Evolutionary conservation across 64 coral and sea anemone genomes (phyloP), one percentile per base, ranked within the genome.

Genomic region (Acropora yongei): DNA sequence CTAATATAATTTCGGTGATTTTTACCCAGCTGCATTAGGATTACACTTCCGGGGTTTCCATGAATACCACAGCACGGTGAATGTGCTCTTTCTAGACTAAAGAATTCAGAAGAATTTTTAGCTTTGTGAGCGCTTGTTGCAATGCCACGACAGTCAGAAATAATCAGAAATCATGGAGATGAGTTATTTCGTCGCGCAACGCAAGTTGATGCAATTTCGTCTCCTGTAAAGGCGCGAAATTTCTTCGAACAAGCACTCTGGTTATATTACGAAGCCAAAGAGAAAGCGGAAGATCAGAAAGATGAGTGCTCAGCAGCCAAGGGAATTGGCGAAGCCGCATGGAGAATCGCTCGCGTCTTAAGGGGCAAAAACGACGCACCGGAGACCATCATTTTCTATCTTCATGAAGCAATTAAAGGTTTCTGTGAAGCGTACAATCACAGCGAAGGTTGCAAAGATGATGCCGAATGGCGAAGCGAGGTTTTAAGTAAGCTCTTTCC

Each of bases 311-410:
- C 95, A 41, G 95, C 95, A 8, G 18, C 86, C 1, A 97, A 97
- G 42, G 94, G 94, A 20, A 89, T 88, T 44, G 91, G 91, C 20
- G 94, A 94, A 58, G 92, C 95, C 16, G 84, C 76, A 20, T 97
- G 88, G 95, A 72, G 57, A 77, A 83, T 97, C 8, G 88, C 90
- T 8, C 42, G 76, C 16, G 49, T 88, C 2, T 68, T 93, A 1
- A 86, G 49, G 1, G 75, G 82, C 11, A 41, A 42, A 55, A 1
- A 50, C 1, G 92, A 97, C 10, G 77, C 65, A 1, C 91, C 79
- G 17, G 20, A 78, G 4, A 85, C 71, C 63, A 80, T 97, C 8
- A 42, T 77, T 51, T 87, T 82, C 51, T 94, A 97, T 61, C 86
- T 97, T 1, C 75, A 91, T 6, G 88, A 94, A 71, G 92, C 95